These are phyloP conservation scores for Suricata suricatta DNA, from an alignment of 2,113 vertebrate species.

Conservation along the genomic window DNA sequence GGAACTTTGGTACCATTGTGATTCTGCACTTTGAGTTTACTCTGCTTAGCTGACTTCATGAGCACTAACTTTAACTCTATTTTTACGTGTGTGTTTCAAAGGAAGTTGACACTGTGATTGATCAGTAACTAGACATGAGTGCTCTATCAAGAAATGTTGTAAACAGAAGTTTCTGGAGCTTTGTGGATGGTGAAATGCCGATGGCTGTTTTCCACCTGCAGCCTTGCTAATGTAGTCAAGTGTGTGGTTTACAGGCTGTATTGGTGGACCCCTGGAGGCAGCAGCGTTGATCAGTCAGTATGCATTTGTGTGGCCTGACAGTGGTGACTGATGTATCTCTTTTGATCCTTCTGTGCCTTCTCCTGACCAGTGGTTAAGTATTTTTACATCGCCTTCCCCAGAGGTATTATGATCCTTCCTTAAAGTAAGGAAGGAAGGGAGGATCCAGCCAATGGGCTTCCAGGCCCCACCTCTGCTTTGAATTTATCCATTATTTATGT, in stretches of 20 bases:
- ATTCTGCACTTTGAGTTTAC: neutral
- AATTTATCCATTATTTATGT: neutral
- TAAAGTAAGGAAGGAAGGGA: neutral
- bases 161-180: neutral
- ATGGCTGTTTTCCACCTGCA: neutral
- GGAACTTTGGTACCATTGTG: neutral
- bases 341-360: neutral
- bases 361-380: neutral
- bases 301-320: neutral
- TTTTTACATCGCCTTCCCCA: neutral
- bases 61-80: neutral
- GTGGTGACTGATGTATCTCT: neutral
- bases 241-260: neutral
- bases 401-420: accelerated
- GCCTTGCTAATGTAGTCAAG: neutral
- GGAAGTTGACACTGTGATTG: neutral
- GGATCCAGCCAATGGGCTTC: neutral
- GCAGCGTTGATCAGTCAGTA: accelerated
- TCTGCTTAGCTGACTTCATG: neutral
- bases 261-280: accelerated
- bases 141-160: neutral
- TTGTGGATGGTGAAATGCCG: neutral
- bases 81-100: neutral
- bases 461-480: neutral
- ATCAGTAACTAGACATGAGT: neutral